Evolutionary conservation across 2,888 invertebrate genomes (phyloP), one percentile per base, ranked within the genome.

Genomic region (Scaptomyza reducta): DNA sequence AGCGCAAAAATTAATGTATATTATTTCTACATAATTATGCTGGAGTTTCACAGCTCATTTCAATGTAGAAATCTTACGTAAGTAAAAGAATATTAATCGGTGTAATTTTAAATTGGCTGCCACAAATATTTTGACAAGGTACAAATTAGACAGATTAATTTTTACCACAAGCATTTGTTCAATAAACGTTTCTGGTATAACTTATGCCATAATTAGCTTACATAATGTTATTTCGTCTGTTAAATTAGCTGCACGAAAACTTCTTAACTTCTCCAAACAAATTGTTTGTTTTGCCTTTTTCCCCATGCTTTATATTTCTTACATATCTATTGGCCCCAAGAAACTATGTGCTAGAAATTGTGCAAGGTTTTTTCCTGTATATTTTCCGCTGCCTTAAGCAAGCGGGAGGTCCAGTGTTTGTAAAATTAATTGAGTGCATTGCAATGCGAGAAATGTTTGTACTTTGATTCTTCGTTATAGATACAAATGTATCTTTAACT

Each of bases 381-480:
- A 7, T 33, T 53, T 41, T 53, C 13, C 42, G 29, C 41, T 47
- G 53, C 44, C 35, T 33, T 6, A 22, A 18, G 6, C 55, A 31
- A 49, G 59, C 66, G 50, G 62, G 77, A 46, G 51, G 58, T 60
- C 49, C 42, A 54, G 31, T 14, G 59, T 49, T 49, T 44, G 44
- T 77, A 68, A 79, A 86, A 74, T 82, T 77, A 84, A 84, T 84
- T 77, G 65, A 86, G 88, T 84, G 88, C 70, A 65, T 79, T 68
- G 58, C 62, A 60, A 79, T 68, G 69, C 50, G 42, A 50, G 53
- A 61, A 68, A 80, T 66, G 66, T 70, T 79, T 73, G 60, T 68
- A 67, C 25, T 22, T 35, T 4, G 22, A 35, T 3, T 35, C 57
- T 62, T 35, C 22, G 46, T 18, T 31, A 9, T 13, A 47, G 38